A percentile compares a stretch with the other conserved stretches of the same genome.
phyloP scores from a whole-genome alignment of 2,113 vertebrate genomes.

The Chaenocephalus aceratus region DNA sequence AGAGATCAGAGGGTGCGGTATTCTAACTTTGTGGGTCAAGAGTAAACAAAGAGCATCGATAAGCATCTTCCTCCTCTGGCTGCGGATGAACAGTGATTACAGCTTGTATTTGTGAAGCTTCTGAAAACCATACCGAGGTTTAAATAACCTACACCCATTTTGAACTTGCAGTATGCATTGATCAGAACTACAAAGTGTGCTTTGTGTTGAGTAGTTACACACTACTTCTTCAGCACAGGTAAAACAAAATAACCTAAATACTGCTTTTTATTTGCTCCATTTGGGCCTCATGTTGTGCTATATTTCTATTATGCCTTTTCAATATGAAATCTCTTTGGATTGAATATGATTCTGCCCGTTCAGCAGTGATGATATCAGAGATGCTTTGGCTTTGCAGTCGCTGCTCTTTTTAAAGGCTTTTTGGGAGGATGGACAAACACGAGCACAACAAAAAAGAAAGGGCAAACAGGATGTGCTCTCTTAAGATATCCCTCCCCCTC shows the following conservation, averaged over 20 bases:
- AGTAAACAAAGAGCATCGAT: background rate
- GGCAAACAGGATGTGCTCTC: background rate
- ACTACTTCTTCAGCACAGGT: background rate
- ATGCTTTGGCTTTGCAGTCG: background rate
- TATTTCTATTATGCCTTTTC: background rate
- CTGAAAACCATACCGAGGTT: background rate
- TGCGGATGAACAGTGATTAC: background rate
- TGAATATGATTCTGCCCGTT: background rate
- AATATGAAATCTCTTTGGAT: background rate
- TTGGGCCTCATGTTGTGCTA: background rate
- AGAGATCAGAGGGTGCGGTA: background rate
- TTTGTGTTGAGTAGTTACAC: background rate
- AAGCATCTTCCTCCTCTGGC: background rate
- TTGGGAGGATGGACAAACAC: background rate
- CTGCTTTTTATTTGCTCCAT: background rate
- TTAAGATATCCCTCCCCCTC: background rate
- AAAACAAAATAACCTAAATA: background rate
- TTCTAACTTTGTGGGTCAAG: slow-evolving; percentile 7
- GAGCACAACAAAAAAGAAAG: too few species aligned
- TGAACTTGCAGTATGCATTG: background rate
- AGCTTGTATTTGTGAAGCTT: background rate
- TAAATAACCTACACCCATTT: background rate
- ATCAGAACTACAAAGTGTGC: background rate
- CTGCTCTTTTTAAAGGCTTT: slow-evolving; percentile 5
- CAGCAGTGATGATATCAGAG: background rate